Evolutionary conservation across 2,888 invertebrate species (phyloP).

Genomic region (Amorpha juglandis): DNA sequence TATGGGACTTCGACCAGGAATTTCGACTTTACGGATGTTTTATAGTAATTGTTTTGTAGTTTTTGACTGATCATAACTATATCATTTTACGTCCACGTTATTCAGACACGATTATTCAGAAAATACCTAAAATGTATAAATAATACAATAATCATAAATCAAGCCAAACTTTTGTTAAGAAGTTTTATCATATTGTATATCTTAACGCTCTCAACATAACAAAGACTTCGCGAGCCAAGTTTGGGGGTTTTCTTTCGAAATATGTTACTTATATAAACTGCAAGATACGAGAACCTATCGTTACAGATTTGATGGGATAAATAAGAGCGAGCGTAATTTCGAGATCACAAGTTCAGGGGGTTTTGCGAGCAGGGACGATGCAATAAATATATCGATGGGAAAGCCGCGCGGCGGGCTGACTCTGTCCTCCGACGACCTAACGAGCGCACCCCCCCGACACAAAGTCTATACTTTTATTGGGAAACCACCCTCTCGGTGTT

Average conservation of each 20-base stretch:
- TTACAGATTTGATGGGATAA: slow-evolving; percentile 27
- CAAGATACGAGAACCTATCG: slow-evolving; percentile 30
- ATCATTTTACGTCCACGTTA: no score
- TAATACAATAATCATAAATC: slow-evolving; percentile 10
- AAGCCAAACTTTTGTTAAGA: background rate
- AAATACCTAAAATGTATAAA: background rate
- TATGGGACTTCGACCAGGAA: background rate
- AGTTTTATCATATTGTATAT: background rate
- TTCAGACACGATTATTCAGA: background rate
- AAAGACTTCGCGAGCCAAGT: background rate
- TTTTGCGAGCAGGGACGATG: slow-evolving; percentile 55
- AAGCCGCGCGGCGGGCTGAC: slow-evolving; percentile 54
- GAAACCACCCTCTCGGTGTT: slow-evolving; percentile 57
- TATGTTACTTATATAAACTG: slow-evolving; percentile 5
- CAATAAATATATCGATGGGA: slow-evolving; percentile 74
- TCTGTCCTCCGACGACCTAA: slow-evolving; percentile 44
- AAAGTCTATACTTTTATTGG: slow-evolving; percentile 69
- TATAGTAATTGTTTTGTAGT: no score
- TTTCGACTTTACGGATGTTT: no score
- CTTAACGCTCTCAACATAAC: background rate
- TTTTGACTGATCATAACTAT: no score
- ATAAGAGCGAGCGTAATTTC: slow-evolving; percentile 28
- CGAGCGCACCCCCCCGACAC: slow-evolving; percentile 52
- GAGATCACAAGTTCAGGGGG: slow-evolving; percentile 37
- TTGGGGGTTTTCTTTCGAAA: background rate